A percentile compares a stretch with the other conserved stretches of the same genome.
Conservation (phyloP, 2,888 invertebrate species). For the Drosophila nr. fundita region DNA sequence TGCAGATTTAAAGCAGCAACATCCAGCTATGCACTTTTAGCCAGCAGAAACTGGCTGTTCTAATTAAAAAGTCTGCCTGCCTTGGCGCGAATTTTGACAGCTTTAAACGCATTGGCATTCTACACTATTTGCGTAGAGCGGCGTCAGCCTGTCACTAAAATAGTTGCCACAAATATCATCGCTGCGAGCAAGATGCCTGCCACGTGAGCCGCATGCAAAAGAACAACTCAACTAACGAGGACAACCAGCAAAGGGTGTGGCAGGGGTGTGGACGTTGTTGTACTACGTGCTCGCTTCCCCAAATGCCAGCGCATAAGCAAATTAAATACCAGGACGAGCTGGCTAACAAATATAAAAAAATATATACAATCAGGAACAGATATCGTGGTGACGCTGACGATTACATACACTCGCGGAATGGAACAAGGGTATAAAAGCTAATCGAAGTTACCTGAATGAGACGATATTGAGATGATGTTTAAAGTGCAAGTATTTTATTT, state of each 20-base stretch:
- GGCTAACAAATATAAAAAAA: not conserved
- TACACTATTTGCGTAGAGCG: constrained; percentile 26
- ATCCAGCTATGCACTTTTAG: not conserved
- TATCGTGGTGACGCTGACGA: not conserved
- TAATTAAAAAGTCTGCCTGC: constrained; percentile 62
- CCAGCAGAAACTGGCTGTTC: constrained; percentile 26
- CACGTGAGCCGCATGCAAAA: constrained; percentile 64
- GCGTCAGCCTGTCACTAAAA: constrained; percentile 63
- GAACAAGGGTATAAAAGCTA: not conserved
- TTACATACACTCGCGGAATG: not conserved
- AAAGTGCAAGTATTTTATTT: not conserved
- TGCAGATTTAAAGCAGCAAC: constrained; percentile 34
- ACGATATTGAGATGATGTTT: not conserved
- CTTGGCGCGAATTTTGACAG: constrained; percentile 68
- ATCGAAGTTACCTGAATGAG: not conserved
- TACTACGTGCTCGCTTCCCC: constrained; percentile 20
- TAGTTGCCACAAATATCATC: constrained; percentile 59
- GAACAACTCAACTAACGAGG: constrained; percentile 28
- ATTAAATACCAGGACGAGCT: constrained; percentile 22
- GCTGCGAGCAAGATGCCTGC: constrained; percentile 34
- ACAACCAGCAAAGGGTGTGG: not conserved
- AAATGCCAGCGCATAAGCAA: constrained; percentile 22
- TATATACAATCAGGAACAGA: not conserved
- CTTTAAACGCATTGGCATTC: constrained; percentile 59
- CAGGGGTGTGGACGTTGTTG: not conserved